Base-by-base conservation (phyloP, 1,140 invertebrate genomes). In the Drosophila dunni region DNA sequence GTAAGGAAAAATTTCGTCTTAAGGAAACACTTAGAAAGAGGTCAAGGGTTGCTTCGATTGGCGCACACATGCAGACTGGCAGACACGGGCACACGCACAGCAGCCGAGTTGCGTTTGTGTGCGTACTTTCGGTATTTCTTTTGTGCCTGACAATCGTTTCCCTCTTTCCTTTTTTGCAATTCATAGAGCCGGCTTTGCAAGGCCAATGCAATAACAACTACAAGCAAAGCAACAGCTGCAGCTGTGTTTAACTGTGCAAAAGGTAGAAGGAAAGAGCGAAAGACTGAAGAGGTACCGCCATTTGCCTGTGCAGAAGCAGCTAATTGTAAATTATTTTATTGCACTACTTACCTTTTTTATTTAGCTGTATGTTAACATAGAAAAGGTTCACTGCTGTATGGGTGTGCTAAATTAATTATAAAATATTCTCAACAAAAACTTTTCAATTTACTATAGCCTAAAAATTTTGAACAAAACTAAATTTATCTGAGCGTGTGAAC, bases 181-280 rank as follows among this genome's bases (percentile, higher is more conserved):
- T 7, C 7, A 15, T 34, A 36, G 36, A 62, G 34, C 44, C 72
- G 57, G 54, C 72, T 72, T 56, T 54, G n/a, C 68, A 72, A 73
- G 66, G 78, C 74, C 78, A 73, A 54, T 7, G 48, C 17, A 45
- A 40, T 17, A 65, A 29, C 46, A 48, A 44, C 7, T 6, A n/a
- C 13, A 53, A 54, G 9, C 10, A 3, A 17, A 56, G 53, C 53
- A 88, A 86, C 83, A 86, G 83, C 83, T 86, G 83, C 83, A 42
- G 48, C 9, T 69, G 56, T 44, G 63, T 38, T 62, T 57, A 50
- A 63, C 57, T 54, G 50, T 42, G 66, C 20, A 42, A 44, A 20
- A 11, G 51, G 11, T 29, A 29, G 24, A 29, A 29, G 24, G 24
- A 29, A 29, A 29, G 24, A 29, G 24, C 3, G 24, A 29, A 29